A percentile compares a stretch with the other conserved stretches of the same genome.
Conservation (phyloP, 2,113 vertebrate species). For the Amphiprion percula region DNA sequence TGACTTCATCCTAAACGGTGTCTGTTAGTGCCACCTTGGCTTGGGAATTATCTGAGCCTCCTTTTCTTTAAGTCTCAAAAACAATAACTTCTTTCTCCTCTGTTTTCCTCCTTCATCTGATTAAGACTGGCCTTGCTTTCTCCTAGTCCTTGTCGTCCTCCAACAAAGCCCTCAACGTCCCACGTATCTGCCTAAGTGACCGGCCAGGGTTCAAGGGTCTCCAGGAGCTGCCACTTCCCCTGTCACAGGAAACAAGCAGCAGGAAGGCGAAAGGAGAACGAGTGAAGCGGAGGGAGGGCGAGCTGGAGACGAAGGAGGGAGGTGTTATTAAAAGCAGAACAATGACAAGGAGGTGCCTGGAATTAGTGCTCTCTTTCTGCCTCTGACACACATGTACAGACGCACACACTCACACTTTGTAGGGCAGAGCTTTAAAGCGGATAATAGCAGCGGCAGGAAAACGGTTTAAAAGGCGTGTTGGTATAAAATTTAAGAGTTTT, state of each 20-base stretch:
- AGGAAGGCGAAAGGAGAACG: conserved; percentile 69
- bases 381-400: conserved; percentile 16
- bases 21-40: conserved; percentile 7
- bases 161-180: conserved; percentile 78
- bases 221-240: conserved; percentile 81
- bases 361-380: conserved; percentile 58
- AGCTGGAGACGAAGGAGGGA: conserved; percentile 55
- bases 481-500: conserved; percentile 33
- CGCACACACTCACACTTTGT: conserved; percentile 9
- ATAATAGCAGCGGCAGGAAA: conserved; percentile 47
- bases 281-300: conserved; percentile 53
- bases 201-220: conserved; percentile 77
- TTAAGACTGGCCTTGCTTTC: conserved; percentile 63
- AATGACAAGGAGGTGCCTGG: conserved; percentile 76
- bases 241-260: conserved; percentile 82
- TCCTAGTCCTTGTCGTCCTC: conserved; percentile 75
- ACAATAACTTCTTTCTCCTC: conserved; percentile 65
- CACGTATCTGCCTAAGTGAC: conserved; percentile 87
- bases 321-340: conserved; percentile 78
- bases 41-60: conserved; percentile 9
- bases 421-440: conserved; percentile 39
- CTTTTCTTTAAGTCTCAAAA: conserved; percentile 49
- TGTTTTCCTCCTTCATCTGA: conserved; percentile 64
- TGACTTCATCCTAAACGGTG: neutral
- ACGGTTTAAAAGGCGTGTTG: conserved; percentile 19